Evolutionary conservation across 2,888 invertebrate species (phyloP).

Genomic region (Petrolisthes manimaculis): DNA sequence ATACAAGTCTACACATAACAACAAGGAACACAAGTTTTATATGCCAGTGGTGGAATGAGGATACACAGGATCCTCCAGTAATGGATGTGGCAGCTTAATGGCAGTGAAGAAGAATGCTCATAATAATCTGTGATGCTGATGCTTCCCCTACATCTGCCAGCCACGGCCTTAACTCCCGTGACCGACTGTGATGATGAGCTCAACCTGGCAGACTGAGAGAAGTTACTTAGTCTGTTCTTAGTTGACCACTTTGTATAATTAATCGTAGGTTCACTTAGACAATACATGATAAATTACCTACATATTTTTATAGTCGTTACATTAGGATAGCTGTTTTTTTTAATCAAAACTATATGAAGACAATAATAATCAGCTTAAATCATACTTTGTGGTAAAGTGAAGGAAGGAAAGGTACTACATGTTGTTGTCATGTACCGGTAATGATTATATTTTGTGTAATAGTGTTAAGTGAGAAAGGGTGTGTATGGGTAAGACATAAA

Average conservation of each 20-base stretch:
- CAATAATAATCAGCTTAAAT: background rate
- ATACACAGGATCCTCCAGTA: background rate
- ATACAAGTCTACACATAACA: slow-evolving; percentile 32
- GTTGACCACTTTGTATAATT: background rate
- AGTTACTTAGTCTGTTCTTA: background rate
- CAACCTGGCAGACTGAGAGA: background rate
- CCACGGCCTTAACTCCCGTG: slow-evolving; percentile 18
- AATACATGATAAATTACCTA: background rate
- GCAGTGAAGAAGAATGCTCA: slow-evolving; percentile 39
- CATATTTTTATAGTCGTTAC: slow-evolving; percentile 23
- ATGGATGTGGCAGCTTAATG: background rate
- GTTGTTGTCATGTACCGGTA: background rate
- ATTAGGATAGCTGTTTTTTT: background rate
- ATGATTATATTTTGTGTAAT: too few relatives aligned
- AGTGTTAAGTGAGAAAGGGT: slow-evolving; percentile 7
- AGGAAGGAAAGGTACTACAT: background rate
- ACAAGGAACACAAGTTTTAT: slow-evolving; percentile 64
- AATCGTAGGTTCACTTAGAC: background rate
- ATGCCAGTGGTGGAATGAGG: slow-evolving; percentile 60
- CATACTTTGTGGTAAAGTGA: background rate
- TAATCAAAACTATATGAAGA: background rate
- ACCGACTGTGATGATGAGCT: slow-evolving; percentile 12
- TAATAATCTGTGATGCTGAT: slow-evolving; percentile 56
- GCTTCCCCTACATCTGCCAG: slow-evolving; percentile 17
- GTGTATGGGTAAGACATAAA: background rate